Percentiles rank a stretch among this genome's conserved stretches.
Conservation (phyloP, 2,113 vertebrate genomes). For the Bos taurus region DNA sequence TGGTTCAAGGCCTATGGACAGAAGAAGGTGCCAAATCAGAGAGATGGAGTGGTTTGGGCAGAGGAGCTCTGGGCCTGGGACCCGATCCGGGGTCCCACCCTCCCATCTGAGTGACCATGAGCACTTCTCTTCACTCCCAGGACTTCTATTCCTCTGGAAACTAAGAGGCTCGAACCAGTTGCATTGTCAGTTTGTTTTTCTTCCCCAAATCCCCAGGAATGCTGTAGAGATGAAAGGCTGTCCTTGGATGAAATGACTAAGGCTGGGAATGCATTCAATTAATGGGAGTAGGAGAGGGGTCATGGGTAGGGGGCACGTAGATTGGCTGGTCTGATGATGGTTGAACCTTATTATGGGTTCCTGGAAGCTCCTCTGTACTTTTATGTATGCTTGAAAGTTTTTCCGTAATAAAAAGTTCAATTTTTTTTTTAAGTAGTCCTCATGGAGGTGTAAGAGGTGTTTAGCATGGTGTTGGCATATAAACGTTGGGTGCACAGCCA, state of each 20-base stretch:
- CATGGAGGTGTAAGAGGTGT: background rate
- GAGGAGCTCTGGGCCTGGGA: background rate
- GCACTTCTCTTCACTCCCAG: background rate
- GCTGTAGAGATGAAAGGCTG: background rate
- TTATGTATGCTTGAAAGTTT: background rate
- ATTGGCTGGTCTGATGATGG: too few relatives aligned
- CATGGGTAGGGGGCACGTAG: background rate
- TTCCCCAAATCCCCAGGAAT: background rate
- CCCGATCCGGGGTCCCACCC: rapidly evolving
- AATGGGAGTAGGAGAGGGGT: background rate
- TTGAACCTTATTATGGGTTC: background rate
- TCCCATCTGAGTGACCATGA: background rate
- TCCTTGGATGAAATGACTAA: background rate
- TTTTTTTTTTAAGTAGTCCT: background rate
- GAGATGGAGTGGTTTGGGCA: background rate
- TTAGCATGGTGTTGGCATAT: background rate
- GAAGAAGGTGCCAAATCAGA: too few relatives aligned
- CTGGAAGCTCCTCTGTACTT: background rate
- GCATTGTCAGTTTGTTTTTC: background rate
- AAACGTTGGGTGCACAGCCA: background rate
- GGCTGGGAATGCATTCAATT: background rate
- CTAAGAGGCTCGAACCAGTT: background rate
- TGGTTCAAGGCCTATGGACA: background rate
- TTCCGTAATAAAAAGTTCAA: background rate
- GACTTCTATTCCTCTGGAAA: background rate